Conservation (phyloP, 2,797 vertebrate genomes). For the Chelmon rostratus region DNA sequence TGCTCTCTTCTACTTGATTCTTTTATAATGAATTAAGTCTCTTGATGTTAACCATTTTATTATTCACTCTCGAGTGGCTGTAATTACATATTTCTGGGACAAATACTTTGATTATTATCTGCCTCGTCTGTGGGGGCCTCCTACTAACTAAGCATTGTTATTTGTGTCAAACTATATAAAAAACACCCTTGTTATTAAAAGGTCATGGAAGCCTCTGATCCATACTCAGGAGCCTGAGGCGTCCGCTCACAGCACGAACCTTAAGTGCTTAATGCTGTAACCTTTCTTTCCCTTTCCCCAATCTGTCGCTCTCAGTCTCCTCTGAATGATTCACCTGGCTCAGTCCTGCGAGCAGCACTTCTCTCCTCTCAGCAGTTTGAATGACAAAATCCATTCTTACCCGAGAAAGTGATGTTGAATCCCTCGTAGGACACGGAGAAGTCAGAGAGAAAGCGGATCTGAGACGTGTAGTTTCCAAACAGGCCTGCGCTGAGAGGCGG, state of each 20-base stretch:
- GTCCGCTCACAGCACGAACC: conserved; percentile 5
- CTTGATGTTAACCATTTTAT: conserved; percentile 26
- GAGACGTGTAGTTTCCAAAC: conserved; percentile 97
- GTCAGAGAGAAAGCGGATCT: conserved; percentile 97
- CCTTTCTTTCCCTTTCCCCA: neutral
- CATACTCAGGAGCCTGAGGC: neutral
- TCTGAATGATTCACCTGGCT: neutral
- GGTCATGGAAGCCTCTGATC: neutral
- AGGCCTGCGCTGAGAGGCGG: conserved; percentile 94
- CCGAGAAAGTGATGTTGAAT: conserved; percentile 99
- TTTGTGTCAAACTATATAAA: conserved; percentile 19
- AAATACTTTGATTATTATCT: neutral
- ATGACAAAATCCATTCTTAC: conserved; percentile 75
- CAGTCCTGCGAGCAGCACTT: neutral
- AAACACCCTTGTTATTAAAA: conserved; percentile 11
- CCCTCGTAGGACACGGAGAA: conserved; percentile 99
- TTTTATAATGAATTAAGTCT: conserved; percentile 34
- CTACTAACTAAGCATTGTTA: neutral
- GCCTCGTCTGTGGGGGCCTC: neutral
- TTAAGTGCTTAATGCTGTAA: conserved; percentile 3
- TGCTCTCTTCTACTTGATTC: conserved; percentile 25
- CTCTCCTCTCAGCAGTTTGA: neutral
- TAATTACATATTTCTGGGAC: conserved; percentile 25
- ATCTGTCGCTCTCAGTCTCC: neutral
- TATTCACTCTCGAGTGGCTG: conserved; percentile 10